phyloP scores from a whole-genome alignment of 2,113 vertebrate species.

The Monopterus albus region DNA sequence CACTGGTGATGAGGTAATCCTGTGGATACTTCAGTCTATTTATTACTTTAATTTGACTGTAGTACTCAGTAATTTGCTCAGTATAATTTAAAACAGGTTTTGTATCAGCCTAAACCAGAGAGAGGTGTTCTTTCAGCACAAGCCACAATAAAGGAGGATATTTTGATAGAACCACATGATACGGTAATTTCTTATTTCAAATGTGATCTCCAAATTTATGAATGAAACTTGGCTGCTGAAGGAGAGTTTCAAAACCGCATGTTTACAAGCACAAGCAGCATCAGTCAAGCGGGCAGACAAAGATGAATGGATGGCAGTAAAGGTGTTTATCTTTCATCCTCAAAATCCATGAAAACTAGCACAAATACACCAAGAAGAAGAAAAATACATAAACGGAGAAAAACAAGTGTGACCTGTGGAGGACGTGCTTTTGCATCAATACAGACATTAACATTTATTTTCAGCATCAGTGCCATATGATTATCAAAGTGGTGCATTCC shows the following conservation, averaged over 20 bases:
- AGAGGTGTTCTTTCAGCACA: background rate
- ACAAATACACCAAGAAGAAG: background rate
- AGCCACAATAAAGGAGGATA: background rate
- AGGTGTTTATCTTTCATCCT: slow-evolving; percentile 18
- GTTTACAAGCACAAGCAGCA: slow-evolving; percentile 17
- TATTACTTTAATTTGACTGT: slow-evolving; percentile 41
- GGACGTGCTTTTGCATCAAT: background rate
- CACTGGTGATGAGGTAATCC: slow-evolving; percentile 58
- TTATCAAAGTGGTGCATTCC: slow-evolving; percentile 8
- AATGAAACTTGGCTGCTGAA: slow-evolving; percentile 52
- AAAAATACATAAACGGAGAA: background rate
- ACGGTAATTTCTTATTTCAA: slow-evolving; percentile 7
- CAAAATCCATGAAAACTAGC: slow-evolving; percentile 28
- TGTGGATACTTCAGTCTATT: slow-evolving; percentile 56
- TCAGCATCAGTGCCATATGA: background rate
- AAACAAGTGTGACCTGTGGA: background rate
- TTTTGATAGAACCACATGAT: background rate
- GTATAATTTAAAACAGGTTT: slow-evolving; percentile 35
- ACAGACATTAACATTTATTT: background rate
- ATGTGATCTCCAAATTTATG: slow-evolving; percentile 39
- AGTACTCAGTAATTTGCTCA: slow-evolving; percentile 30
- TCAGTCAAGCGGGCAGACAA: slow-evolving; percentile 24
- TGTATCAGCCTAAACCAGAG: background rate
- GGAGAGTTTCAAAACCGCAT: slow-evolving; percentile 15
- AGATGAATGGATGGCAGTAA: slow-evolving; percentile 17